phyloP scores from a whole-genome alignment of 2,888 invertebrate species.

The Morpho deidamia region DNA sequence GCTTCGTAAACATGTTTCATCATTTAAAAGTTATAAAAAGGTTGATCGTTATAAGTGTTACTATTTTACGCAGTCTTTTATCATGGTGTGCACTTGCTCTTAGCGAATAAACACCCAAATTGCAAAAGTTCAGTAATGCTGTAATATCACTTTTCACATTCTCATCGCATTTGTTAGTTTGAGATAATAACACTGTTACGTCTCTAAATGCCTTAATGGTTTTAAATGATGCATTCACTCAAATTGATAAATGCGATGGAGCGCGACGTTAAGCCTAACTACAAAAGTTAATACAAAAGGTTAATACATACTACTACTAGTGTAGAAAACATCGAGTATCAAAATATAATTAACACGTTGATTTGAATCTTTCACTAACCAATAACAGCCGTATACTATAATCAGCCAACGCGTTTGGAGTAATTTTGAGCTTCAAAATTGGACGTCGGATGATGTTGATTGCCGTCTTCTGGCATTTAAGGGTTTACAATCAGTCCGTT shows the following conservation, averaged over 20 bases:
- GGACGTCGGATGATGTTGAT: slow-evolving; percentile 39
- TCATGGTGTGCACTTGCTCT: slow-evolving; percentile 12
- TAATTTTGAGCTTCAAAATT: slow-evolving; percentile 56
- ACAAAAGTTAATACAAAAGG: slow-evolving; percentile 60
- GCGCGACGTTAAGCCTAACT: slow-evolving; percentile 50
- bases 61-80: slow-evolving; percentile 19
- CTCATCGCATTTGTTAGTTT: slow-evolving; percentile 50
- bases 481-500: background rate
- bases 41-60: background rate
- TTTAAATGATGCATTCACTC: slow-evolving; percentile 28
- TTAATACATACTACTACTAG: slow-evolving; percentile 63
- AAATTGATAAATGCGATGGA: slow-evolving; percentile 58
- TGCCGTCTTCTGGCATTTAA: background rate
- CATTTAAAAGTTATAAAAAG: background rate
- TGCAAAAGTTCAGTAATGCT: slow-evolving; percentile 15
- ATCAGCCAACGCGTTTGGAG: slow-evolving; percentile 70
- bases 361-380: slow-evolving; percentile 75
- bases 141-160: slow-evolving; percentile 45
- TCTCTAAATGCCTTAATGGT: slow-evolving; percentile 23
- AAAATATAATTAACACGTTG: slow-evolving; percentile 75
- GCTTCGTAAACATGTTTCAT: background rate
- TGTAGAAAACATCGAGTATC: slow-evolving; percentile 77
- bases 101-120: slow-evolving; percentile 2
- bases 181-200: slow-evolving; percentile 11
- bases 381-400: slow-evolving; percentile 75